phyloP scores from a whole-genome alignment of 1,140 invertebrate genomes.

The Helicoverpa armigera region DNA sequence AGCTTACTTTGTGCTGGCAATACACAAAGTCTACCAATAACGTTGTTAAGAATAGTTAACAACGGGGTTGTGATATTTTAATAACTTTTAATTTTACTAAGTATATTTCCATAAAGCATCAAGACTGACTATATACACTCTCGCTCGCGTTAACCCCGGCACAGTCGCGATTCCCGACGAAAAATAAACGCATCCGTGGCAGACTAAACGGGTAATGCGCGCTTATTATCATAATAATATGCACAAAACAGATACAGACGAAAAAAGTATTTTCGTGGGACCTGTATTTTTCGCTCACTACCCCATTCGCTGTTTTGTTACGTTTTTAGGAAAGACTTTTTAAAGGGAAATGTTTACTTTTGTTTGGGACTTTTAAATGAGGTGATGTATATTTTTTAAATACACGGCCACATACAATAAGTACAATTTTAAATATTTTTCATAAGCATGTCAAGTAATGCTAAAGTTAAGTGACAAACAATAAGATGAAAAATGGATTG shows the following conservation, averaged over 20 bases:
- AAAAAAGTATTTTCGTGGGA: constrained; percentile 46
- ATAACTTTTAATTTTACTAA: too few relatives aligned
- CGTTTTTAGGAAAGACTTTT: constrained; percentile 7
- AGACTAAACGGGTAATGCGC: constrained; percentile 81
- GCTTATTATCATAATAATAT: constrained; percentile 82
- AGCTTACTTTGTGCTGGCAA: too few relatives aligned
- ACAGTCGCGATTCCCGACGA: constrained; percentile 73
- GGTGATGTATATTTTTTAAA: background rate
- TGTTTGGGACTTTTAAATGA: background rate
- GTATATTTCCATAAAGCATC: too few relatives aligned
- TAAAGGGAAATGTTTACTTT: background rate
- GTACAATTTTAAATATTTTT: too few relatives aligned
- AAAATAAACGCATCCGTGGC: constrained; percentile 81
- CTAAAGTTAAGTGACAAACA: too few relatives aligned
- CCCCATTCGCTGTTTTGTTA: background rate
- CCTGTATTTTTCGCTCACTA: constrained; percentile 53
- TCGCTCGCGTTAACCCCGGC: constrained; percentile 49
- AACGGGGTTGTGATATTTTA: too few relatives aligned
- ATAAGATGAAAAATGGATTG: too few relatives aligned
- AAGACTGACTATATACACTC: background rate
- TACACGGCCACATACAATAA: too few relatives aligned
- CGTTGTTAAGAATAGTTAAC: too few relatives aligned
- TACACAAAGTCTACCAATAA: too few relatives aligned
- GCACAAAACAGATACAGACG: constrained; percentile 61
- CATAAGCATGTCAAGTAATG: too few relatives aligned